phyloP scores from a whole-genome alignment of 2,113 vertebrate species.

The Zosterops japonicus region DNA sequence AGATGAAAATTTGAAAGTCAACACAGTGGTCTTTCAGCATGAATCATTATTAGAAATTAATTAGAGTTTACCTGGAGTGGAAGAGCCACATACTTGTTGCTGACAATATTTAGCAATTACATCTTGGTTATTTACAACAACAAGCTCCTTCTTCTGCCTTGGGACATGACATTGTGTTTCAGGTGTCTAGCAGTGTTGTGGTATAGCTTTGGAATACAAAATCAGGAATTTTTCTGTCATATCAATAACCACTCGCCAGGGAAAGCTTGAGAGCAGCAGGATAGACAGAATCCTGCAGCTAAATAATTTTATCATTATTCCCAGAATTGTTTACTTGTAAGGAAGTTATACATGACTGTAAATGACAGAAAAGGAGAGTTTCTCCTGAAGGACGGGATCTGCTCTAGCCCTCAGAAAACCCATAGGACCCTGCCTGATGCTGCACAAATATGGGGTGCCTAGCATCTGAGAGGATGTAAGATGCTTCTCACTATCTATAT shows the following conservation, averaged over 20 bases:
- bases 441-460: accelerated
- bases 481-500: neutral
- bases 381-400: neutral
- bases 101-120: neutral
- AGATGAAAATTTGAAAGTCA: slow-evolving; percentile 50
- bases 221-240: neutral
- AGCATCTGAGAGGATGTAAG: neutral
- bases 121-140: neutral
- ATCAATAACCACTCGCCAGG: neutral
- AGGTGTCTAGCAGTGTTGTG: neutral
- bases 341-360: accelerated
- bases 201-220: neutral
- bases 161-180: neutral
- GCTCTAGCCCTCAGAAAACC: neutral
- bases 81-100: slow-evolving; percentile 18
- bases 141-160: neutral
- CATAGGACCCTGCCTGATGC: accelerated
- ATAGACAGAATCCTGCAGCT: neutral
- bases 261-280: neutral
- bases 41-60: slow-evolving; percentile 57
- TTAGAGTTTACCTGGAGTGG: neutral
- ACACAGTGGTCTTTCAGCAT: slow-evolving; percentile 15
- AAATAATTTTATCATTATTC: neutral
- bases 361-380: neutral
- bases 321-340: neutral